Conservation (phyloP, 2,113 vertebrate species). For the Alouatta palliata region DNA sequence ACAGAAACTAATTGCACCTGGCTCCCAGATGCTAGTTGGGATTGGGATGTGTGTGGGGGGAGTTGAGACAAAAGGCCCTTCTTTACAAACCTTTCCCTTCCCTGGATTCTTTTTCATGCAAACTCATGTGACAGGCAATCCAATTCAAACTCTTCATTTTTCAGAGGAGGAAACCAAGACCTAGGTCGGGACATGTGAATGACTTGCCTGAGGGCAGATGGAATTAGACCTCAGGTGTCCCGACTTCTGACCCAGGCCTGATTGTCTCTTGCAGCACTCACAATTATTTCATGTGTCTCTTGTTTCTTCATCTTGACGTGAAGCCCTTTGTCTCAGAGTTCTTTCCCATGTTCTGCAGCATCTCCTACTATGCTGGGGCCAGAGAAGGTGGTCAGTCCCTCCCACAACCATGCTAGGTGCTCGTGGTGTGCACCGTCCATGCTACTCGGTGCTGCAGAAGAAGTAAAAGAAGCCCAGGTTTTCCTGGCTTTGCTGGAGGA, state of each 20-base stretch:
- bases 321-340: background rate
- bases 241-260: background rate
- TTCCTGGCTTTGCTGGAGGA: background rate
- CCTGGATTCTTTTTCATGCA: background rate
- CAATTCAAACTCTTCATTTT: background rate
- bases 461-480: background rate
- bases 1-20: background rate
- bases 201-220: background rate
- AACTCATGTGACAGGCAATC: background rate
- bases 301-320: background rate
- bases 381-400: background rate
- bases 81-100: background rate
- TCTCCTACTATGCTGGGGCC: background rate
- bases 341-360: background rate
- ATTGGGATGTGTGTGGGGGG: background rate
- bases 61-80: background rate
- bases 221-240: too few relatives aligned
- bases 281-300: accelerated
- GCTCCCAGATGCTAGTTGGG: background rate
- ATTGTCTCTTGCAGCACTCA: background rate
- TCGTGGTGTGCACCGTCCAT: background rate
- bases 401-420: accelerated
- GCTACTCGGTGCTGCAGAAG: background rate
- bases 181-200: background rate
- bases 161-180: background rate